Conservation (phyloP, 1,140 invertebrate genomes). For the Orius insidiosus region DNA sequence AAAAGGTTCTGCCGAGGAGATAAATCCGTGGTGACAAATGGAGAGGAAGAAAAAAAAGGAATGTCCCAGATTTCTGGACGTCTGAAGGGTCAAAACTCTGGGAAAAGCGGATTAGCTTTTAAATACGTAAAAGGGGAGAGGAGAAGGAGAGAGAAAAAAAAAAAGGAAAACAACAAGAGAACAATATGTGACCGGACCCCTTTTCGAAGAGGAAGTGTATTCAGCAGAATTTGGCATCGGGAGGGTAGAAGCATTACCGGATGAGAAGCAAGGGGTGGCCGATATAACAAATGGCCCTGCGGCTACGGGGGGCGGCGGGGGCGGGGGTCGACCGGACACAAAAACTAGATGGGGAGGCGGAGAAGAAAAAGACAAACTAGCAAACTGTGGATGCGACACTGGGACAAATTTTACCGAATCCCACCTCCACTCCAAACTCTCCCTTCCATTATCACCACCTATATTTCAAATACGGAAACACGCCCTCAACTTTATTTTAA, state of each 20-base stretch:
- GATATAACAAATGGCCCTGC: slow-evolving; percentile 17
- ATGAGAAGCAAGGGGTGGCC: slow-evolving; percentile 1
- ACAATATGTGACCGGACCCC: slow-evolving; percentile 4
- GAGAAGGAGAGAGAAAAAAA: neutral
- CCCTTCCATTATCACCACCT: no score
- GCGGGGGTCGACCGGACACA: no score
- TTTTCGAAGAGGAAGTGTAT: slow-evolving; percentile 12
- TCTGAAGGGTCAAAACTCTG: neutral
- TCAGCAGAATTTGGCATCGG: slow-evolving; percentile 19
- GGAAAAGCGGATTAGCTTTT: slow-evolving; percentile 7
- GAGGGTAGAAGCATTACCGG: slow-evolving; percentile 5
- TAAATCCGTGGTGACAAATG: slow-evolving; percentile 1
- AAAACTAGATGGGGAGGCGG: neutral
- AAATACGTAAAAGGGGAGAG: slow-evolving; percentile 3
- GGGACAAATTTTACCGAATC: slow-evolving; percentile 7
- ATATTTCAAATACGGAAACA: no score
- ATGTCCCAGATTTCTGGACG: slow-evolving; percentile 7
- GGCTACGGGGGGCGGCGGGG: neutral
- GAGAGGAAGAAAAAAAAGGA: neutral
- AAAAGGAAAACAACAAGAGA: slow-evolving; percentile 2
- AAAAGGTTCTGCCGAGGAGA: no score
- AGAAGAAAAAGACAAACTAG: slow-evolving; percentile 17
- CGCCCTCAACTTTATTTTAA: no score
- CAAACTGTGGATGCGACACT: slow-evolving; percentile 16
- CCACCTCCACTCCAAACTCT: no score